A percentile compares a stretch with the other conserved stretches of the same genome.
Conservation (phyloP, 1,140 invertebrate genomes). For the Frieseomelitta varia region DNA sequence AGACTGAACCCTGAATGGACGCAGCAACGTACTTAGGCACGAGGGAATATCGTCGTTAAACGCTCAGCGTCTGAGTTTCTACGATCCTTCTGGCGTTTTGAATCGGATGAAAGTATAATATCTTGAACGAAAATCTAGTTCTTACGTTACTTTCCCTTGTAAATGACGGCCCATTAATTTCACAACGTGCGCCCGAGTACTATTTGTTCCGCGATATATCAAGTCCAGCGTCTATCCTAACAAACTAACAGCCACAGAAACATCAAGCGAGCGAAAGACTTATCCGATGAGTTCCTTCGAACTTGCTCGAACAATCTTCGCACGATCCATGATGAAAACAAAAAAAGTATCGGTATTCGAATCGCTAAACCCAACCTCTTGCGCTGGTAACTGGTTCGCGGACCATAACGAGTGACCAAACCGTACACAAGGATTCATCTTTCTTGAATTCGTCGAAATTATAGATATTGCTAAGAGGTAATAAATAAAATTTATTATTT, state of each 20-base stretch:
- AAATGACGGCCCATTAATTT: neutral
- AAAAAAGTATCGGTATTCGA: neutral
- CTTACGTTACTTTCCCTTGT: neutral
- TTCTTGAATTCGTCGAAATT: too few relatives aligned
- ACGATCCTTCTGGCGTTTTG: neutral
- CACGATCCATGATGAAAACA: neutral
- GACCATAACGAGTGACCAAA: too few relatives aligned
- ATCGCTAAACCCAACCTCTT: neutral
- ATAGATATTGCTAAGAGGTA: too few relatives aligned
- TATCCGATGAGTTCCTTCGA: neutral
- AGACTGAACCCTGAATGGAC: neutral
- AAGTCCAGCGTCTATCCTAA: neutral
- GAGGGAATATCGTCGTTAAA: neutral
- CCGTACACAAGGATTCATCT: too few relatives aligned
- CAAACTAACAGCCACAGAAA: neutral
- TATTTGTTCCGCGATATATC: constrained; percentile 25
- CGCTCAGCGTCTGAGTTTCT: neutral
- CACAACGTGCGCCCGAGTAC: too few relatives aligned
- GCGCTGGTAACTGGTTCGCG: too few relatives aligned
- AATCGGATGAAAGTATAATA: neutral
- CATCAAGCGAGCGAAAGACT: neutral
- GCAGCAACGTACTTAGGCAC: neutral
- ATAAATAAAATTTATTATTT: too few relatives aligned
- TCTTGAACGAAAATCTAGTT: neutral
- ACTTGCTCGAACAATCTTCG: neutral